phyloP scores from a whole-genome alignment of 2,113 vertebrate species.

The Electrona antarctica region DNA sequence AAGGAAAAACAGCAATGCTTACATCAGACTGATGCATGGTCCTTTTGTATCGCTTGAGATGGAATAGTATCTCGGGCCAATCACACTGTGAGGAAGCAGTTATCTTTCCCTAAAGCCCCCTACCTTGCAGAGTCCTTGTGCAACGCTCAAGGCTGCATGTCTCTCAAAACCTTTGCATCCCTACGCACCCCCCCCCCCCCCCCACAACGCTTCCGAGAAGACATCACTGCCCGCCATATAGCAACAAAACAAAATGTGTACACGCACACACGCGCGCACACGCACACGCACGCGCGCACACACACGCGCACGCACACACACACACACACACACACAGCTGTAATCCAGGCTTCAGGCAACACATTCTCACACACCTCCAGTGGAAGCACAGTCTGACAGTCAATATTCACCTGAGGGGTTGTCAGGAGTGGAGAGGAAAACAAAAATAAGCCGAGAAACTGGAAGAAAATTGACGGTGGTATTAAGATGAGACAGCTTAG shows the following conservation, averaged over 20 bases:
- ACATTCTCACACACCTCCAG: conserved; percentile 16
- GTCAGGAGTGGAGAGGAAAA: conserved; percentile 26
- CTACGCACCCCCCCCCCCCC: conserved; percentile 9
- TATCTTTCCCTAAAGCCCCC: not conserved
- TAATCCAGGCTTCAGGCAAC: conserved; percentile 47
- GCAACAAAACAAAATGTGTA: not conserved
- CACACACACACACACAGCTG: conserved; percentile 24
- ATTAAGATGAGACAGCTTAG: conserved; percentile 15
- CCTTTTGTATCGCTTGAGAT: conserved; percentile 19
- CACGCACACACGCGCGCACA: not conserved
- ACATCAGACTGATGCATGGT: conserved; percentile 16
- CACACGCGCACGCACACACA: not conserved
- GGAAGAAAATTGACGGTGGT: not conserved
- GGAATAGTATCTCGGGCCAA: not conserved
- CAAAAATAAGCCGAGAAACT: conserved; percentile 21
- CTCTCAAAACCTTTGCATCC: not conserved
- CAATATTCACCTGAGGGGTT: conserved; percentile 12
- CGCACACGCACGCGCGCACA: not conserved
- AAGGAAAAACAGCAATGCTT: conserved; percentile 22
- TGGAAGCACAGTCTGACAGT: conserved; percentile 35
- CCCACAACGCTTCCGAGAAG: conserved; percentile 15
- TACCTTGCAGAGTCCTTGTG: not conserved
- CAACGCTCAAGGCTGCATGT: not conserved
- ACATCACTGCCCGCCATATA: conserved; percentile 12
- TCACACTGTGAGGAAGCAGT: conserved; percentile 7